A percentile compares a stretch with the other conserved stretches of the same genome.
These are phyloP conservation scores for Tetanocera ferruginea DNA, from an alignment of 2,888 invertebrate species.

Conservation along the genomic window DNA sequence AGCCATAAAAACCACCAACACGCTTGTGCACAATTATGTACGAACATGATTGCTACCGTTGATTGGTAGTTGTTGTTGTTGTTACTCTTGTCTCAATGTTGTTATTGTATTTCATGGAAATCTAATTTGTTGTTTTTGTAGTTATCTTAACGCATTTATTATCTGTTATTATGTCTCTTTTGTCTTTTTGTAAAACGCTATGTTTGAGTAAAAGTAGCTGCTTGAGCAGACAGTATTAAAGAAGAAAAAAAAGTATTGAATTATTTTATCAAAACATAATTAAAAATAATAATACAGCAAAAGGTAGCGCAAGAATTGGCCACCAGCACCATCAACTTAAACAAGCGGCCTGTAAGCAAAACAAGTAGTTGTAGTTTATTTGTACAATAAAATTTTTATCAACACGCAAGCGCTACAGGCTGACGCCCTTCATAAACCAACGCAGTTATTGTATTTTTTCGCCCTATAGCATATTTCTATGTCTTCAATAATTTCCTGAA, in stretches of 20 bases:
- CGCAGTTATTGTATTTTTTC: background rate
- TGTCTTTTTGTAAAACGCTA: too few relatives aligned
- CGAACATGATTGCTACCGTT: constrained; percentile 12
- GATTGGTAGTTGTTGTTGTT: background rate
- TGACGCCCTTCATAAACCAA: background rate
- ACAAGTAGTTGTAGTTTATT: background rate
- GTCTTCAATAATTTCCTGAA: background rate
- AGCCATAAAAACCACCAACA: constrained; percentile 10
- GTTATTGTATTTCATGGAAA: background rate
- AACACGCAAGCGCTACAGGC: background rate
- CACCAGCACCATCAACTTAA: background rate
- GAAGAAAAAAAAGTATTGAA: background rate
- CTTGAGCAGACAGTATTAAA: too few relatives aligned
- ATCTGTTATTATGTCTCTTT: background rate
- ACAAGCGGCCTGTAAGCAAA: background rate
- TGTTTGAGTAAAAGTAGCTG: too few relatives aligned
- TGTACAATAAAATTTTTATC: background rate
- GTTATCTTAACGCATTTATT: background rate
- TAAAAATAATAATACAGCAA: constrained; percentile 62
- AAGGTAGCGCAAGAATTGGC: background rate
- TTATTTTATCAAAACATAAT: constrained; percentile 58
- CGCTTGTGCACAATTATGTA: constrained; percentile 20
- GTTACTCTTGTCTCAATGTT: background rate
- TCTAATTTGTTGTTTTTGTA: background rate
- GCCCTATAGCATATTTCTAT: background rate